These are phyloP conservation scores for Eira barbara DNA, from an alignment of 2,113 vertebrate genomes.

Conservation along the genomic window DNA sequence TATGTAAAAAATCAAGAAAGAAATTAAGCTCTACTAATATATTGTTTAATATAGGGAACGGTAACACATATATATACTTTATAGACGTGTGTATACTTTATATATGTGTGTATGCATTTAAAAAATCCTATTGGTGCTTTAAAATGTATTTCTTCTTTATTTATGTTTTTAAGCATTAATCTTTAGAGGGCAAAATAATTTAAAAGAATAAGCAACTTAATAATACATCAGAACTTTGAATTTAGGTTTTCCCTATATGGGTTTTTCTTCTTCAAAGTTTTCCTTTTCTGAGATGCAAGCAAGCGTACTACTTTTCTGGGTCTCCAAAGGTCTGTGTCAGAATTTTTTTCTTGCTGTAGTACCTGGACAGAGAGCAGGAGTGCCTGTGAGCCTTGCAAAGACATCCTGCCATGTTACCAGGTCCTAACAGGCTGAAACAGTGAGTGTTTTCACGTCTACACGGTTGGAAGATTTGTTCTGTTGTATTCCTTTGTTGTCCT, in stretches of 20 bases:
- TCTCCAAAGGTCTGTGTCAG: not conserved
- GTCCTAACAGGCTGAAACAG: not conserved
- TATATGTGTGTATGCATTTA: not conserved
- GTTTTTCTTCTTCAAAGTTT: not conserved
- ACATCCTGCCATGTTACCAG: not conserved
- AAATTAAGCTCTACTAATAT: not conserved
- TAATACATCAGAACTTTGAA: not conserved
- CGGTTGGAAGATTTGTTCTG: conserved; percentile 21
- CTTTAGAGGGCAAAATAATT: not conserved
- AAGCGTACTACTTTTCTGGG: not conserved
- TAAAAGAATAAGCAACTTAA: not conserved
- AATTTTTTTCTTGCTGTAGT: not conserved
- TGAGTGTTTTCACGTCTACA: not conserved
- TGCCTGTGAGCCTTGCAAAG: not conserved
- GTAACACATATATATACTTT: not conserved
- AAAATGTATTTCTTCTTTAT: not conserved
- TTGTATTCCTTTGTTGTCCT: conserved; percentile 24
- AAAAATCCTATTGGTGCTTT: not conserved
- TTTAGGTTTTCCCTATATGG: not conserved
- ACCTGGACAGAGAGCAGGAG: not conserved
- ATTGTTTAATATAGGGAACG: not conserved
- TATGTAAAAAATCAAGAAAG: not conserved
- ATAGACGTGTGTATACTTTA: not conserved
- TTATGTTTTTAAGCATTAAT: not conserved
- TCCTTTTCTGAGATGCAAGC: not conserved